Conservation (phyloP, 2,113 vertebrate genomes). For the Equus quagga region DNA sequence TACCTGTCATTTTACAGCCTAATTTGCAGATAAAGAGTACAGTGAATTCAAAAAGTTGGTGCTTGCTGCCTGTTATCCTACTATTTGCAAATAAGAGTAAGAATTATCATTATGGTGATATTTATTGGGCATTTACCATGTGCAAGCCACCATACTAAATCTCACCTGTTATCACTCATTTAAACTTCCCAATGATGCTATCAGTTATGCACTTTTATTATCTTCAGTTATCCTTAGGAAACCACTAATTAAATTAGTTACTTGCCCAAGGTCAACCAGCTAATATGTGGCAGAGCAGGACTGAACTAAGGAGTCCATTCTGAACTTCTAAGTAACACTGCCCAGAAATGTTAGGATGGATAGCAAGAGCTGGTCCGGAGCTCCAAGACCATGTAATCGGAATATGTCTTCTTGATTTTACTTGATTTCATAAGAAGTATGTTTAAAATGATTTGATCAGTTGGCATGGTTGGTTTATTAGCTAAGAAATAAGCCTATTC, state of each 20-base stretch:
- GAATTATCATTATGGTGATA: not conserved
- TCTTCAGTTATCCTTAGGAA: not conserved
- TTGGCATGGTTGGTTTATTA: not conserved
- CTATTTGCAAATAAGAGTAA: not conserved
- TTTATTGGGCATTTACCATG: not conserved
- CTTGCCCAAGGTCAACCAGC: no score
- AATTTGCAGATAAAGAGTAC: conserved; percentile 14
- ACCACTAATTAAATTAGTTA: not conserved
- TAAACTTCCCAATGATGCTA: not conserved
- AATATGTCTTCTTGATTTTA: not conserved
- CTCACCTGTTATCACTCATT: not conserved
- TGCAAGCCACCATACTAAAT: not conserved
- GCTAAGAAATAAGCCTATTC: not conserved
- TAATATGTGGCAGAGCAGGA: not conserved
- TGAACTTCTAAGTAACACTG: not conserved
- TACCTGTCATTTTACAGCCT: conserved; percentile 3
- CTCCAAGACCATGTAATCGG: not conserved
- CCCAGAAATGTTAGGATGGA: not conserved
- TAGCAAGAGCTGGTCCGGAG: not conserved
- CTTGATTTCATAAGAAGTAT: not conserved
- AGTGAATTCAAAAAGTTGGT: not conserved
- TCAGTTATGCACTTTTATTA: not conserved
- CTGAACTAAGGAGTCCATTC: not conserved
- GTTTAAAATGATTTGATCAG: not conserved
- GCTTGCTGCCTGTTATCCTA: not conserved